Conservation (phyloP, 2,797 vertebrate genomes). For the Lutjanus campechanus region DNA sequence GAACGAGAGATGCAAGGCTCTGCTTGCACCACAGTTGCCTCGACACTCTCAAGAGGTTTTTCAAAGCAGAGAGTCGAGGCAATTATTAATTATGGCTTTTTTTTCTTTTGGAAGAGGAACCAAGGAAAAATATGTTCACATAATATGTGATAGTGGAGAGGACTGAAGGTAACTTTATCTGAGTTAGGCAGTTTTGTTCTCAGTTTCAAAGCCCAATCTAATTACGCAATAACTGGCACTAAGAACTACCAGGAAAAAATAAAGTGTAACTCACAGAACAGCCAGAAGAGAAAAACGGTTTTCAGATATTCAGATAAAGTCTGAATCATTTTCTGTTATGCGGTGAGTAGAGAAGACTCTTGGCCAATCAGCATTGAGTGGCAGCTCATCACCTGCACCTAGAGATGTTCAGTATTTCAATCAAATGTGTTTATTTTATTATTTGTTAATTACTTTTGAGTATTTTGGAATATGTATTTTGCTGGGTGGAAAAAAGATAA, state of each 20-base stretch:
- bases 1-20: conserved; percentile 60
- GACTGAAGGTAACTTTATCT: conserved; percentile 34
- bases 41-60: conserved; percentile 61
- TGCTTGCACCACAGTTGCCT: conserved; percentile 57
- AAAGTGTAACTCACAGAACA: conserved; percentile 30
- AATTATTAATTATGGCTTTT: conserved; percentile 76
- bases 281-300: conserved; percentile 8
- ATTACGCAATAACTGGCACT: conserved; percentile 34
- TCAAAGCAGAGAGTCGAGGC: conserved; percentile 66
- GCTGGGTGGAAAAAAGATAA: no score
- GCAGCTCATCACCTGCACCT: no score
- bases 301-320: conserved; percentile 28
- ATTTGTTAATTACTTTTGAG: no score
- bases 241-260: conserved; percentile 5
- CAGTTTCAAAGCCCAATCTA: conserved; percentile 43
- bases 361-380: no score
- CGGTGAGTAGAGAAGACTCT: no score
- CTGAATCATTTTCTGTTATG: conserved; percentile 14
- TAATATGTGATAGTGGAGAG: conserved; percentile 44
- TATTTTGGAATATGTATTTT: no score
- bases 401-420: no score
- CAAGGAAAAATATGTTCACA: conserved; percentile 47
- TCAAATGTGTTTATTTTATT: no score
- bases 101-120: conserved; percentile 58
- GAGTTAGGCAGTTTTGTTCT: conserved; percentile 50